Conservation (phyloP, 2,797 vertebrate genomes). For the Myoxocephalus aenaeus region DNA sequence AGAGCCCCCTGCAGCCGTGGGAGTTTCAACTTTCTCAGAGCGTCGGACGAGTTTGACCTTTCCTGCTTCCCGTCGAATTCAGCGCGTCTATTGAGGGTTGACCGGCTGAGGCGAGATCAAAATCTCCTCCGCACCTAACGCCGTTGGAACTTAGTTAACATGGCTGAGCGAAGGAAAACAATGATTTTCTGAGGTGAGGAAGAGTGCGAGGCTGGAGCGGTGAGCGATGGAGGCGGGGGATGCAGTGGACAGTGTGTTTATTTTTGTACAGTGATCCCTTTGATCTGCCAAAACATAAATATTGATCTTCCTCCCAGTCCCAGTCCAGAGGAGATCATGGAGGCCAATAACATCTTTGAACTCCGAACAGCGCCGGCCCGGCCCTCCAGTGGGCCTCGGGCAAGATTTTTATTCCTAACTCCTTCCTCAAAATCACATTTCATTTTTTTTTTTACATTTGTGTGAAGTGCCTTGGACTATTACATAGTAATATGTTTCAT, state of each 20-base stretch:
- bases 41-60: slow-evolving; percentile 50
- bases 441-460: neutral
- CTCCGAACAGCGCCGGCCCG: slow-evolving; percentile 35
- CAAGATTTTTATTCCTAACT: slow-evolving; percentile 44
- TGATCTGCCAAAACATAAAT: slow-evolving; percentile 68
- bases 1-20: slow-evolving; percentile 24
- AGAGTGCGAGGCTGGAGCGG: slow-evolving; percentile 10
- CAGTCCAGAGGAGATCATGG: slow-evolving; percentile 55
- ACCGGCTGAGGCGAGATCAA: slow-evolving; percentile 6
- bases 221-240: slow-evolving; percentile 22
- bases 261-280: slow-evolving; percentile 57
- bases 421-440: slow-evolving; percentile 13
- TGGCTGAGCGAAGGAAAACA: slow-evolving; percentile 18
- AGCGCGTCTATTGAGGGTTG: slow-evolving; percentile 26
- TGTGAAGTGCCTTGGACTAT: slow-evolving; percentile 6
- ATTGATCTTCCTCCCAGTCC: slow-evolving; percentile 60
- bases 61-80: slow-evolving; percentile 20
- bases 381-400: slow-evolving; percentile 53
- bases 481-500: slow-evolving; percentile 1
- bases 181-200: slow-evolving; percentile 11
- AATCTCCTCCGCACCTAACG: neutral
- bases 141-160: slow-evolving; percentile 21
- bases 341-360: slow-evolving; percentile 59
- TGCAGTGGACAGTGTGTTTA: slow-evolving; percentile 44
- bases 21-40: slow-evolving; percentile 35